Evolutionary conservation across 2,797 vertebrate genomes (phyloP).

Genomic region (Fringilla coelebs): DNA sequence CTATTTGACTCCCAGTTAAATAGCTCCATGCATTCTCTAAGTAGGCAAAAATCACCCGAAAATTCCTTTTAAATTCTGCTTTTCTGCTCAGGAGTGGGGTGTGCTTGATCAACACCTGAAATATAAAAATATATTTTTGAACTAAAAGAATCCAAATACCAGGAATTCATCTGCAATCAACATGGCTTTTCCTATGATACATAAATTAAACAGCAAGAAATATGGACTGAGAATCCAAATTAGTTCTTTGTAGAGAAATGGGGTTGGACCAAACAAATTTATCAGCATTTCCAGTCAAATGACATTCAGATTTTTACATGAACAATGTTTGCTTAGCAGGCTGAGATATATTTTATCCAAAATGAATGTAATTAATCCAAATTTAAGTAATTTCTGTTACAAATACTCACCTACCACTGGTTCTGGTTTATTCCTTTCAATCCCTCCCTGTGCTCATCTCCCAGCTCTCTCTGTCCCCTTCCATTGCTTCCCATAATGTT

Average conservation of each 20-base stretch:
- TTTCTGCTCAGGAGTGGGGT: neutral
- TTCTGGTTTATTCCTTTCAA: neutral
- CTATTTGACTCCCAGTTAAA: neutral
- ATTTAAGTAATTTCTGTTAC: neutral
- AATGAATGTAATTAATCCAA: neutral
- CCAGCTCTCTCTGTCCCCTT: neutral
- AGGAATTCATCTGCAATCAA: neutral
- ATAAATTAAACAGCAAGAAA: neutral
- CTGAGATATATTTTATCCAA: neutral
- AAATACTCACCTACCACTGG: neutral
- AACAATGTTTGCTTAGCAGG: neutral
- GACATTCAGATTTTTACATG: neutral
- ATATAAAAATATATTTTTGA: neutral
- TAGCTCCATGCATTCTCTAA: neutral
- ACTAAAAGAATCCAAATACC: neutral
- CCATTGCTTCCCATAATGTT: neutral
- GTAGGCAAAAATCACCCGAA: neutral
- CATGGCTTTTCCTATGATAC: neutral
- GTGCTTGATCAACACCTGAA: neutral
- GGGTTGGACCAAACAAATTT: neutral
- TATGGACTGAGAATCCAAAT: neutral
- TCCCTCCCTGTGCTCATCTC: neutral
- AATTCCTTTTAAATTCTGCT: neutral
- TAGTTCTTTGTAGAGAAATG: neutral
- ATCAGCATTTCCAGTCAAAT: neutral